These are phyloP conservation scores for Holacanthus passer DNA, from an alignment of 2,113 vertebrate genomes.

Conservation along the genomic window DNA sequence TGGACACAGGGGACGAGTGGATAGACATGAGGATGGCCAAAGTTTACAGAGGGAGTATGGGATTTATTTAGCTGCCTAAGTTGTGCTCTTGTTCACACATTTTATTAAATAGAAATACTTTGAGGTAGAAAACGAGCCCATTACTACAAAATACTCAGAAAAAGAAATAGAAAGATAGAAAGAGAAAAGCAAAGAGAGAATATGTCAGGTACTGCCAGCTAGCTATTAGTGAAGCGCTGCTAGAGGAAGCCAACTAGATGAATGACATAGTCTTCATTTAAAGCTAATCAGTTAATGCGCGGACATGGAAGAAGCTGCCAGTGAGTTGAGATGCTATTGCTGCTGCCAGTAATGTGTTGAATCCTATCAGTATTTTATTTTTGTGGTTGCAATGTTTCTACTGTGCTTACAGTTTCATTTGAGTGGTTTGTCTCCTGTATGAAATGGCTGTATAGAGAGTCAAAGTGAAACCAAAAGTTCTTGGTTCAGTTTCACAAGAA, in stretches of 20 bases:
- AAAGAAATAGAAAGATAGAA: neutral
- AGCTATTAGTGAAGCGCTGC: neutral
- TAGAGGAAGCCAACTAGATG: neutral
- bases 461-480: too few relatives aligned
- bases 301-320: neutral
- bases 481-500: too few relatives aligned
- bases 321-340: neutral
- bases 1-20: neutral
- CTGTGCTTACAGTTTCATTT: too few relatives aligned
- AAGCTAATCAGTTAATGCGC: neutral
- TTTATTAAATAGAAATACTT: conserved; percentile 3
- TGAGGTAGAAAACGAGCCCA: neutral
- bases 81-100: conserved; percentile 1
- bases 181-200: neutral
- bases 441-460: too few relatives aligned
- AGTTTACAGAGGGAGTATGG: neutral
- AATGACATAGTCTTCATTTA: neutral
- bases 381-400: neutral
- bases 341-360: neutral
- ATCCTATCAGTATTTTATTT: neutral
- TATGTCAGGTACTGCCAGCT: neutral
- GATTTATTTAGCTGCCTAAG: conserved; percentile 15
- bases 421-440: neutral
- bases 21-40: neutral
- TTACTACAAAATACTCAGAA: neutral